Conservation (phyloP, 2,888 invertebrate genomes). For the Orgyia antiqua region DNA sequence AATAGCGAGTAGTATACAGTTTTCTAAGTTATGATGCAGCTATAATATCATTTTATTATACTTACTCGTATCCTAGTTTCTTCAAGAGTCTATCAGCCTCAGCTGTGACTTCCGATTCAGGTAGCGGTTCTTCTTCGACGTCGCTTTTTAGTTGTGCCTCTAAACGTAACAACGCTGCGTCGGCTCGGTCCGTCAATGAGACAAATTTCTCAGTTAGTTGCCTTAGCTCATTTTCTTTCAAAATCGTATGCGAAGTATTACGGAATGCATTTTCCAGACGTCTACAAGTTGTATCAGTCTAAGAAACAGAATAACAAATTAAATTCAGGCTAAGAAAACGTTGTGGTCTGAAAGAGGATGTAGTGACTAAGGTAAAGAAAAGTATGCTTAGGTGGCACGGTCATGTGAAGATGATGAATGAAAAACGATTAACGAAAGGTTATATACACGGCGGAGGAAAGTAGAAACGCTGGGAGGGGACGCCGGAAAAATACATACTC, state of each 20-base stretch:
- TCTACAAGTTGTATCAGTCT: constrained; percentile 58
- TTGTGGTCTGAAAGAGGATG: too few relatives aligned
- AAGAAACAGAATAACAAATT: too few relatives aligned
- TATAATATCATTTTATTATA: background rate
- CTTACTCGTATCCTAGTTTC: constrained; percentile 31
- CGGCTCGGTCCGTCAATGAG: constrained; percentile 63
- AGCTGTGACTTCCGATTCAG: constrained; percentile 50
- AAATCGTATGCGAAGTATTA: constrained; percentile 50
- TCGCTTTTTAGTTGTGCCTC: constrained; percentile 53
- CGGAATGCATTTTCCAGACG: constrained; percentile 58
- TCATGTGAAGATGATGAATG: too few relatives aligned
- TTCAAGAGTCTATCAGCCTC: constrained; percentile 52
- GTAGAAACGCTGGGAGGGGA: too few relatives aligned
- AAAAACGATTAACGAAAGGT: too few relatives aligned
- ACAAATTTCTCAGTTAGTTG: constrained; percentile 69
- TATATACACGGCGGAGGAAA: too few relatives aligned
- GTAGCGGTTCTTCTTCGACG: constrained; percentile 36
- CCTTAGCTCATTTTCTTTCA: constrained; percentile 61
- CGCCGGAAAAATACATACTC: too few relatives aligned
- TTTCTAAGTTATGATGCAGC: too few relatives aligned
- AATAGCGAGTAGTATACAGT: too few relatives aligned
- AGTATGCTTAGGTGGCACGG: too few relatives aligned
- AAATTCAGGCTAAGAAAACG: too few relatives aligned
- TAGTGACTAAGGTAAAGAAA: too few relatives aligned
- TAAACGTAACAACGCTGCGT: constrained; percentile 59